Conservation (phyloP, 2,797 vertebrate genomes). For the Aldrovandia affinis region DNA sequence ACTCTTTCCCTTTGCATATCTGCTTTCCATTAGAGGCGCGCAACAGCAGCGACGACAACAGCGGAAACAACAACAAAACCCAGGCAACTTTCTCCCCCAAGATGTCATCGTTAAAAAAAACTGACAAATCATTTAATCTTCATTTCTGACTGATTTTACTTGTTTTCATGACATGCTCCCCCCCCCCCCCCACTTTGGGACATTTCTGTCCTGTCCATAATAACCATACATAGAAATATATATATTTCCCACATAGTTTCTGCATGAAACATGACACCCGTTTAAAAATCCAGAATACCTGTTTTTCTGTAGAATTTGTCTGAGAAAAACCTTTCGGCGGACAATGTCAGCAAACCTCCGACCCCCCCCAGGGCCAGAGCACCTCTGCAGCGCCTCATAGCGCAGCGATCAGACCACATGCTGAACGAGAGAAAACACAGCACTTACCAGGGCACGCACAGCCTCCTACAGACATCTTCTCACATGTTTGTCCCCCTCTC, state of each 20-base stretch:
- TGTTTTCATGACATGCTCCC: background rate
- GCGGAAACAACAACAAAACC: conserved; percentile 45
- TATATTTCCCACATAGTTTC: background rate
- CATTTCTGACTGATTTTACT: background rate
- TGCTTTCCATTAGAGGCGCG: conserved; percentile 41
- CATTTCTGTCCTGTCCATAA: background rate
- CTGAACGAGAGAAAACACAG: conserved; percentile 24
- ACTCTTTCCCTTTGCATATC: conserved; percentile 32
- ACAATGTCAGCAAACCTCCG: background rate
- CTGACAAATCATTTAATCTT: background rate
- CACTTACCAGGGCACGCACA: conserved; percentile 95
- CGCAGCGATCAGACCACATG: background rate
- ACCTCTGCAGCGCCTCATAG: background rate
- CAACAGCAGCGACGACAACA: conserved; percentile 39
- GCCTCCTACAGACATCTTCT: conserved; percentile 95
- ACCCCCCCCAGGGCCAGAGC: background rate
- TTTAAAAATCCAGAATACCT: background rate
- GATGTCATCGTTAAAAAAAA: conserved; percentile 44
- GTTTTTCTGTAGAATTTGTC: background rate
- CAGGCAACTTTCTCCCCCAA: conserved; percentile 46
- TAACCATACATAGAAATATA: background rate
- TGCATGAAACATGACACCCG: background rate
- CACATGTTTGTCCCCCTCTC: conserved; percentile 87
- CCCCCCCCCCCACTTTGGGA: background rate
- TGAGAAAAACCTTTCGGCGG: background rate